Conservation (phyloP, 2,797 vertebrate species). For the Enteromius argenteus region DNA sequence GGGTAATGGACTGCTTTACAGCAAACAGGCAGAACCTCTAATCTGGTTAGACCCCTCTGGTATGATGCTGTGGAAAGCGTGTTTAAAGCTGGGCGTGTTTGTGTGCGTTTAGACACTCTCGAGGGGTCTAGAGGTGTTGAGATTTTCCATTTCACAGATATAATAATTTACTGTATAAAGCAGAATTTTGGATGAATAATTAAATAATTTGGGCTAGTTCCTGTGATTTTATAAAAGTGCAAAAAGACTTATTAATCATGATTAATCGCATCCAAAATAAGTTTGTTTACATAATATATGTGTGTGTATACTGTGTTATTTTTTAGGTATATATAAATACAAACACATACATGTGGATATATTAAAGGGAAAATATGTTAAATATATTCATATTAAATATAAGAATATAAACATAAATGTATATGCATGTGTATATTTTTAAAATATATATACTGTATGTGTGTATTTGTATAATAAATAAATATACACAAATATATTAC, state of each 20-base stretch:
- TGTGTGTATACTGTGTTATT: too few relatives aligned
- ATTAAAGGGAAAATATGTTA: too few relatives aligned
- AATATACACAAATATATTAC: too few relatives aligned
- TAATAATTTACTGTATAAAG: not conserved
- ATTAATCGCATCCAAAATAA: too few relatives aligned
- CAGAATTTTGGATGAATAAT: not conserved
- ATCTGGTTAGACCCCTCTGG: slow-evolving; percentile 32
- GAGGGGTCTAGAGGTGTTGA: slow-evolving; percentile 15
- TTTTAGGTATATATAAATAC: too few relatives aligned
- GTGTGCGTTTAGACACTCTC: not conserved
- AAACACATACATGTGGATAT: too few relatives aligned
- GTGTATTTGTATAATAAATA: too few relatives aligned
- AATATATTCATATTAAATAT: too few relatives aligned
- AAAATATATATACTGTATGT: too few relatives aligned
- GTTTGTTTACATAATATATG: too few relatives aligned
- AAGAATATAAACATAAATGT: too few relatives aligned
- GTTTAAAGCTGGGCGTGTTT: slow-evolving; percentile 23
- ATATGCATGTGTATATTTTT: too few relatives aligned
- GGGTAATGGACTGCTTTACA: slow-evolving; percentile 38
- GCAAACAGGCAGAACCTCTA: slow-evolving; percentile 45
- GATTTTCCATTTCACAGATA: slow-evolving; percentile 24
- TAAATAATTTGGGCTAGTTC: not conserved
- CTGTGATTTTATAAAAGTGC: not conserved
- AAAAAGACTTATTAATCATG: not conserved
- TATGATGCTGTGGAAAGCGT: not conserved